phyloP scores from a whole-genome alignment of 2,113 vertebrate genomes.

The Marcusenius ussheri region DNA sequence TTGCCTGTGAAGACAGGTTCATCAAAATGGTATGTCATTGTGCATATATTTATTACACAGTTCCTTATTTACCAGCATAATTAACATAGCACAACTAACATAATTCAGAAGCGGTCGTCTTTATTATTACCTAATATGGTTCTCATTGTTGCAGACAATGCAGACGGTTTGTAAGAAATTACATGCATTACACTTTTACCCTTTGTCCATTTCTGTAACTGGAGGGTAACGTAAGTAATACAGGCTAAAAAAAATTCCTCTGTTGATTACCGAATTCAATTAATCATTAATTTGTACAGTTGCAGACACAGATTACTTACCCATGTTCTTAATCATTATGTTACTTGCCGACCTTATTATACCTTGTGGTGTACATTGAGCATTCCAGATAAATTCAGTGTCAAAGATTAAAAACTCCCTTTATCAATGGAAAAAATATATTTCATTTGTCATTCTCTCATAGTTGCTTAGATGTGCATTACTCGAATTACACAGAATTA shows the following conservation, averaged over 20 bases:
- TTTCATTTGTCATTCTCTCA: neutral
- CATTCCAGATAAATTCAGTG: neutral
- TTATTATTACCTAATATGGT: neutral
- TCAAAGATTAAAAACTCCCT: neutral
- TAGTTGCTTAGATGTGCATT: neutral
- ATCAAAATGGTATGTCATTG: constrained; percentile 69
- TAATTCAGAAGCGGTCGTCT: neutral
- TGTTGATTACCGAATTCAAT: neutral
- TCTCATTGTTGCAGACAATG: neutral
- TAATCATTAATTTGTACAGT: neutral
- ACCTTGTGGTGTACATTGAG: neutral
- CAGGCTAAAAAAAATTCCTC: neutral
- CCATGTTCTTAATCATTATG: neutral
- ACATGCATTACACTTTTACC: neutral
- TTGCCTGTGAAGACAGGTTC: constrained; percentile 79
- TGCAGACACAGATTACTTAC: neutral
- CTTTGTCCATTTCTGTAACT: neutral
- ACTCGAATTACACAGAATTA: neutral
- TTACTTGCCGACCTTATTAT: neutral
- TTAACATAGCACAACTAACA: neutral
- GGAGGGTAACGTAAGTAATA: neutral
- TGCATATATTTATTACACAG: neutral
- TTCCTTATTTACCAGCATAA: neutral
- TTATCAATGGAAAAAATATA: neutral
- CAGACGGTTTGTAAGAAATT: neutral